phyloP scores from a whole-genome alignment of 2,113 vertebrate genomes.

The Cichladusa arquata region DNA sequence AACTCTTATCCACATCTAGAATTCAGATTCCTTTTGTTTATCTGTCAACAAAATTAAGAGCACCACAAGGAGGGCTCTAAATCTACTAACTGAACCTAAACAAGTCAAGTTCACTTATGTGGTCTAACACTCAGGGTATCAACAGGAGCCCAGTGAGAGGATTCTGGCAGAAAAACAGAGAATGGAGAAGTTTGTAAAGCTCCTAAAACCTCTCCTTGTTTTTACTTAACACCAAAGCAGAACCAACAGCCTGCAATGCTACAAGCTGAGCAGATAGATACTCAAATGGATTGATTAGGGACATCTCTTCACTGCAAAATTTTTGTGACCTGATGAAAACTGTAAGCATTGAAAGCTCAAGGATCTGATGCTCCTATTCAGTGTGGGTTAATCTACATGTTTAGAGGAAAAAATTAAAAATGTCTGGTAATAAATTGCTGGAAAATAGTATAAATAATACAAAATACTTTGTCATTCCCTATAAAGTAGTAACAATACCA shows the following conservation, averaged over 20 bases:
- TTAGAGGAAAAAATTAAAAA: background rate
- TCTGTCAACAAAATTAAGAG: background rate
- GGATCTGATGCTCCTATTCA: background rate
- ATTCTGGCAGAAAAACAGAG: background rate
- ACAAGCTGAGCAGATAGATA: background rate
- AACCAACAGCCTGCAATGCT: background rate
- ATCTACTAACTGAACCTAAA: background rate
- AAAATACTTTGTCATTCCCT: background rate
- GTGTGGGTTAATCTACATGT: background rate
- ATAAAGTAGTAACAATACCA: background rate
- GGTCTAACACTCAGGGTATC: too few species aligned
- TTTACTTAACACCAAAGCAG: background rate
- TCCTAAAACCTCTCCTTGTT: background rate
- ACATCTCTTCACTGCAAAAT: background rate
- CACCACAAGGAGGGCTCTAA: background rate
- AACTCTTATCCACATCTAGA: background rate
- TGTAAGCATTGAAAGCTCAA: background rate
- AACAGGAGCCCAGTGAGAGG: background rate
- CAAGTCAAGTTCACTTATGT: background rate
- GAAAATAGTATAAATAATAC: background rate
- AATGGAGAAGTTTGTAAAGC: background rate
- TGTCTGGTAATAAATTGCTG: background rate
- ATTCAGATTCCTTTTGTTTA: background rate
- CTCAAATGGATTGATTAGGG: background rate
- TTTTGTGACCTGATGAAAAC: background rate